A percentile compares a stretch with the other conserved stretches of the same genome.
Evolutionary conservation across 2,113 vertebrate genomes (phyloP).

Genomic region (Mesitornis unicolor): DNA sequence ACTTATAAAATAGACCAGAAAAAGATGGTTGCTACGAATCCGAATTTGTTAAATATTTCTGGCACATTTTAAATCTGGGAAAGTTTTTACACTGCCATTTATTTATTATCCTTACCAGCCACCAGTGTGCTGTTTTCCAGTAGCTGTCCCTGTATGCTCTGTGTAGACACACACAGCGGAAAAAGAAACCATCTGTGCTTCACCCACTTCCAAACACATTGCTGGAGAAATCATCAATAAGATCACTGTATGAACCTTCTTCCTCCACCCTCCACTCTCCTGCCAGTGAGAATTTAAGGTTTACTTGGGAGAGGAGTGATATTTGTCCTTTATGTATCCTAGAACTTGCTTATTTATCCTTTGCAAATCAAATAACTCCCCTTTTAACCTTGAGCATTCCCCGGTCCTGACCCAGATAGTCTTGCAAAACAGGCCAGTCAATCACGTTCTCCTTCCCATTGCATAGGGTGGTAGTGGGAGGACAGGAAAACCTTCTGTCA

Average conservation of each 20-base stretch:
- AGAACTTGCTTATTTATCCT: slow-evolving; percentile 44
- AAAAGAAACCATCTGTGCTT: neutral
- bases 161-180: neutral
- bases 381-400: slow-evolving; percentile 34
- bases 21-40: neutral
- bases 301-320: neutral
- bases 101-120: neutral
- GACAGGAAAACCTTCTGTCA: slow-evolving; percentile 69
- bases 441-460: slow-evolving; percentile 56
- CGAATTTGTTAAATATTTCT: neutral
- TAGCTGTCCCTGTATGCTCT: neutral
- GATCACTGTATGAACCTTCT: neutral
- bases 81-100: neutral
- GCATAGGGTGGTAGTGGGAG: slow-evolving; percentile 1
- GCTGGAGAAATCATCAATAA: neutral
- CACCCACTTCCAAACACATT: neutral
- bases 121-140: neutral
- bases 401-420: slow-evolving; percentile 26
- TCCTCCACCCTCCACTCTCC: neutral
- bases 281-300: neutral
- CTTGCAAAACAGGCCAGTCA: slow-evolving; percentile 63
- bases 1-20: neutral
- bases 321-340: neutral
- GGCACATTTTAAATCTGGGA: neutral
- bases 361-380: slow-evolving; percentile 40